These are phyloP conservation scores for Perca fluviatilis DNA, from an alignment of 2,113 vertebrate genomes.

Conservation along the genomic window DNA sequence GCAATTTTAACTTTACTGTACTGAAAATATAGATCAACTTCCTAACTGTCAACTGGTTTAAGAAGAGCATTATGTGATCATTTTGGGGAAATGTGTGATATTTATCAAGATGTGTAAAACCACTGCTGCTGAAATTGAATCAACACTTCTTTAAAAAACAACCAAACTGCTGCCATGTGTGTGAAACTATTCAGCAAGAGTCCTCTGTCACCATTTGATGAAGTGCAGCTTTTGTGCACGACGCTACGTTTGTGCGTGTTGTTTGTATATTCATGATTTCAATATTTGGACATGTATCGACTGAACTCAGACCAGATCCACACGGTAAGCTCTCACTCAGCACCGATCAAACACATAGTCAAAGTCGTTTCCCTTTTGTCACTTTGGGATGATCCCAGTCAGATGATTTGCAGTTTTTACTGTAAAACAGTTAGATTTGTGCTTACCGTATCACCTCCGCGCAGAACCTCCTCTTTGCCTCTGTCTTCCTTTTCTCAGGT, in stretches of 20 bases:
- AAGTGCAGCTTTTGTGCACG: not conserved
- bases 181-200: too few species aligned
- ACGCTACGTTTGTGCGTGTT: not conserved
- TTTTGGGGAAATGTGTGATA: too few species aligned
- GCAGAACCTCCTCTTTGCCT: constrained; percentile 26
- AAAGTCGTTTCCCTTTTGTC: not conserved
- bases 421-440: constrained; percentile 15
- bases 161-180: too few species aligned
- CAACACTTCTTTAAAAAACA: too few species aligned
- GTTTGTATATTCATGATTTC: not conserved
- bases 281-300: not conserved
- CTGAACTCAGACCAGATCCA: not conserved
- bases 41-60: too few species aligned
- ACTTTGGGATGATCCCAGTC: not conserved
- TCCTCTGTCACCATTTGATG: too few species aligned
- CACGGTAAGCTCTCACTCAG: not conserved
- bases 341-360: not conserved
- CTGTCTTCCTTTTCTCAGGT: constrained; percentile 56
- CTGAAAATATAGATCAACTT: not conserved
- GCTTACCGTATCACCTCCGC: constrained; percentile 52
- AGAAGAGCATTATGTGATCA: too few species aligned
- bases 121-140: too few species aligned
- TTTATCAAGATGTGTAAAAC: too few species aligned
- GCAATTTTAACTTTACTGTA: not conserved
- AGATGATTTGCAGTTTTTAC: not conserved